Evolutionary conservation across 2,797 vertebrate species (phyloP).

Genomic region (Podarcis lilfordi): DNA sequence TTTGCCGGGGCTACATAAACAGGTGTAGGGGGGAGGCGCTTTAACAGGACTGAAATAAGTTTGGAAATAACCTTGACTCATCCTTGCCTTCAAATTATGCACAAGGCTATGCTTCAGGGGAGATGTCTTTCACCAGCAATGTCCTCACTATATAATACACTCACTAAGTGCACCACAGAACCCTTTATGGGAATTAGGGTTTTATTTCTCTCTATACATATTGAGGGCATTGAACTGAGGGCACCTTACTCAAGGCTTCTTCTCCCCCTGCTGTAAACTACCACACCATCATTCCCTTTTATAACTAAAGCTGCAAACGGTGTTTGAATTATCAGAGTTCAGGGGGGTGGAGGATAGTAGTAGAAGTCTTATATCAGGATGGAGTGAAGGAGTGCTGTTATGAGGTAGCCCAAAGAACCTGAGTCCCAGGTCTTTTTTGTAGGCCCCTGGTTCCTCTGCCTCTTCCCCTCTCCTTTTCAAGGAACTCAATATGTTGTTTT

Average conservation of each 20-base stretch:
- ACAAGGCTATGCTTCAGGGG: accelerated
- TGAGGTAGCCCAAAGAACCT: too few species aligned
- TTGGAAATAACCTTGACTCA: constrained; percentile 57
- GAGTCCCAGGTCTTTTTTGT: too few species aligned
- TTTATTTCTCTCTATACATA: neutral
- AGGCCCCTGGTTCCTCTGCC: too few species aligned
- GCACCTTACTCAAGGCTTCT: neutral
- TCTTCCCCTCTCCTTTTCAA: too few species aligned
- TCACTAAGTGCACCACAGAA: neutral
- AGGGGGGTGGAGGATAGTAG: too few species aligned
- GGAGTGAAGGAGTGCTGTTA: neutral
- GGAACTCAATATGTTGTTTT: too few species aligned
- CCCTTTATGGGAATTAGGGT: constrained; percentile 5
- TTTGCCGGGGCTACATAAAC: constrained; percentile 31
- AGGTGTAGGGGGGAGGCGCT: neutral
- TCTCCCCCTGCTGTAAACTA: neutral
- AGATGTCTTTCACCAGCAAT: accelerated
- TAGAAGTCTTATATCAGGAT: neutral
- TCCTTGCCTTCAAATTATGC: constrained; percentile 43
- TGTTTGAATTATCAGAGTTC: neutral
- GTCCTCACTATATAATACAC: neutral
- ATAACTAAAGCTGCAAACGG: neutral
- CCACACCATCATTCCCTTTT: neutral
- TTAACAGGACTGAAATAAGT: constrained; percentile 41
- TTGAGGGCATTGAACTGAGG: neutral